phyloP scores from a whole-genome alignment of 2,797 vertebrate species.

The Brotula barbata region DNA sequence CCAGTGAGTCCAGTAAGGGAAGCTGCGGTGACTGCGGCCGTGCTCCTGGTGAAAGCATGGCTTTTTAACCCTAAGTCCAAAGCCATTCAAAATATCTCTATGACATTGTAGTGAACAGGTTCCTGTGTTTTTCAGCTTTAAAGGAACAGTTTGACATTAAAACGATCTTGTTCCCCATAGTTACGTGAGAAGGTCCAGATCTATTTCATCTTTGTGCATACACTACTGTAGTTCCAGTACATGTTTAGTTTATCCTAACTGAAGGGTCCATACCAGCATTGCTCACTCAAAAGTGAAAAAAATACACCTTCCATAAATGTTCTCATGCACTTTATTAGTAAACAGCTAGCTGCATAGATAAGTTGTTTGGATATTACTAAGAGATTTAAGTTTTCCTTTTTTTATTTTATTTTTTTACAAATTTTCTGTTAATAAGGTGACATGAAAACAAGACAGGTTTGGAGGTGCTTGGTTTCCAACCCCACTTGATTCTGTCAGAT shows the following conservation, averaged over 20 bases:
- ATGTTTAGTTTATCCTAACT: background rate
- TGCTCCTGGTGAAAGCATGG: slow-evolving; percentile 20
- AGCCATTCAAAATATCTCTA: slow-evolving; percentile 39
- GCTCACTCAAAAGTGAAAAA: slow-evolving; percentile 2
- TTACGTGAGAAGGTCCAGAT: background rate
- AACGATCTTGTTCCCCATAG: slow-evolving; percentile 17
- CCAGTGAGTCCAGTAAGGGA: slow-evolving; percentile 79
- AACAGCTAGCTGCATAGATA: slow-evolving; percentile 14
- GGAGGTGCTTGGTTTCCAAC: too few species aligned
- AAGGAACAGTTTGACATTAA: slow-evolving; percentile 5
- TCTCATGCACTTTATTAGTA: slow-evolving; percentile 4
- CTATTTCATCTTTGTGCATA: slow-evolving; percentile 35
- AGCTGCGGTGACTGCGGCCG: slow-evolving; percentile 28
- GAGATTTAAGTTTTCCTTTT: too few species aligned
- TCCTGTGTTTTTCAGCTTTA: slow-evolving; percentile 37
- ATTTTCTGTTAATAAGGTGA: too few species aligned
- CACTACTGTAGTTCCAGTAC: background rate
- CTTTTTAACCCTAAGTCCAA: slow-evolving; percentile 33
- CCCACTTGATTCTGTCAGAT: too few species aligned
- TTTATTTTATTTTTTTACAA: too few species aligned
- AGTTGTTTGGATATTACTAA: slow-evolving; percentile 2
- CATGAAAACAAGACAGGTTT: too few species aligned
- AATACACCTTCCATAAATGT: background rate
- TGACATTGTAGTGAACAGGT: slow-evolving; percentile 35
- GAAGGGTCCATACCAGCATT: background rate